Percentiles rank a stretch among this genome's conserved stretches.
Conservation (phyloP, 2,797 vertebrate genomes). For the Fringilla coelebs region DNA sequence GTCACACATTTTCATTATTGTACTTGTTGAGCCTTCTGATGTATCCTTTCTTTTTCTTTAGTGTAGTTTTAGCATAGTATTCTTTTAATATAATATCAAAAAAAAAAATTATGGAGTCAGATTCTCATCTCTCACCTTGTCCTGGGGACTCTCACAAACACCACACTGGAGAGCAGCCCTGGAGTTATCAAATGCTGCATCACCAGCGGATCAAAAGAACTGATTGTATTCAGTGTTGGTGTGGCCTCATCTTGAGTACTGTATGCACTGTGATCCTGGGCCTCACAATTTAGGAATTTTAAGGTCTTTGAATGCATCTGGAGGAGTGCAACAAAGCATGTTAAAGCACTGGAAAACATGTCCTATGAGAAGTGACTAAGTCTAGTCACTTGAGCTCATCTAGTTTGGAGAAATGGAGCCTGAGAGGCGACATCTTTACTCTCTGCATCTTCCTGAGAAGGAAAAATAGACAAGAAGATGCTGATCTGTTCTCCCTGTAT, state of each 20-base stretch:
- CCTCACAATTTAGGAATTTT: not conserved
- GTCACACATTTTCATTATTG: no score
- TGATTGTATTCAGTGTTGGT: not conserved
- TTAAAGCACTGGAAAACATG: not conserved
- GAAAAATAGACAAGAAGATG: not conserved
- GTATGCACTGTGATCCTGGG: not conserved
- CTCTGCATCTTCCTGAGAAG: not conserved
- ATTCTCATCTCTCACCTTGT: no score
- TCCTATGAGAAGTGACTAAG: not conserved
- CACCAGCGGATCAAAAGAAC: not conserved
- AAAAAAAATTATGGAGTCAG: no score
- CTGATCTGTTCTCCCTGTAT: not conserved
- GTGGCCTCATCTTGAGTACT: fast-evolving
- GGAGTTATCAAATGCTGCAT: not conserved
- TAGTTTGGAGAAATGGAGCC: not conserved
- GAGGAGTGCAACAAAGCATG: not conserved
- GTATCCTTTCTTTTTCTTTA: no score
- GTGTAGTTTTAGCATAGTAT: no score
- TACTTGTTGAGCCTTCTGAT: no score
- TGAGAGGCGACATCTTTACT: not conserved
- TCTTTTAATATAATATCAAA: no score
- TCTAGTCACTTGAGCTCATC: not conserved
- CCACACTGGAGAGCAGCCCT: not conserved
- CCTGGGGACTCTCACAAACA: no score
- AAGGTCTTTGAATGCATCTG: not conserved